Percentiles rank a stretch among this genome's conserved stretches.
Conservation (phyloP, 2,113 vertebrate species). For the Clarias batrachus region DNA sequence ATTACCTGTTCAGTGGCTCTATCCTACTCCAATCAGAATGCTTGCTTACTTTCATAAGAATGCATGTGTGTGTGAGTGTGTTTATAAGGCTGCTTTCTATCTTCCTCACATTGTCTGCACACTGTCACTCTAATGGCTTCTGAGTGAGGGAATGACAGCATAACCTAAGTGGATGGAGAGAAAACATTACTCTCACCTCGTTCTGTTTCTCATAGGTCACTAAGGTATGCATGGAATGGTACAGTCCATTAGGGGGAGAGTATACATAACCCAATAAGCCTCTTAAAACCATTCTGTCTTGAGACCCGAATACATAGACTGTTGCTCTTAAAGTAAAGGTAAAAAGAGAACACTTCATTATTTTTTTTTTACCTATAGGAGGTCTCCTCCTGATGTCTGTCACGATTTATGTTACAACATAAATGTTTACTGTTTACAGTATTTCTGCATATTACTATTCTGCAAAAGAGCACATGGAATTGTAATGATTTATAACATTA, state of each 20-base stretch:
- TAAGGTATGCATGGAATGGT: conserved; percentile 71
- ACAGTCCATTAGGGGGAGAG: conserved; percentile 66
- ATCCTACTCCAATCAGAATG: conserved; percentile 24
- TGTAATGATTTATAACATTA: no score
- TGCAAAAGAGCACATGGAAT: background rate
- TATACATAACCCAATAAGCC: conserved; percentile 69
- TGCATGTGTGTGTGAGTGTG: conserved; percentile 34
- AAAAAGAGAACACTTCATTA: background rate
- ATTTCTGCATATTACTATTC: background rate
- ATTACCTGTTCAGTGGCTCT: conserved; percentile 10
- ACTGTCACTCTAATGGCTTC: conserved; percentile 78
- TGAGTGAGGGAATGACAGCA: conserved; percentile 55
- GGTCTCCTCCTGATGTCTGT: background rate
- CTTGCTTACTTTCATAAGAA: conserved; percentile 20
- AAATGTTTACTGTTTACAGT: background rate
- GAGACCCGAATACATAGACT: conserved; percentile 5
- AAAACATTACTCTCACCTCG: conserved; percentile 69
- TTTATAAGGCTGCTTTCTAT: conserved; percentile 64
- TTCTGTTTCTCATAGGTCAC: conserved; percentile 67
- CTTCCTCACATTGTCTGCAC: conserved; percentile 73
- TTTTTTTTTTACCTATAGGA: background rate
- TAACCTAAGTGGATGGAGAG: conserved; percentile 41
- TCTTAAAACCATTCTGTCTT: conserved; percentile 60
- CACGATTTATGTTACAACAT: background rate
- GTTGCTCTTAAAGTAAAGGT: conserved; percentile 5